Evolutionary conservation across 2,113 vertebrate genomes (phyloP), one percentile per base, ranked within the genome.

Genomic region (Ardeotis arabs): DNA sequence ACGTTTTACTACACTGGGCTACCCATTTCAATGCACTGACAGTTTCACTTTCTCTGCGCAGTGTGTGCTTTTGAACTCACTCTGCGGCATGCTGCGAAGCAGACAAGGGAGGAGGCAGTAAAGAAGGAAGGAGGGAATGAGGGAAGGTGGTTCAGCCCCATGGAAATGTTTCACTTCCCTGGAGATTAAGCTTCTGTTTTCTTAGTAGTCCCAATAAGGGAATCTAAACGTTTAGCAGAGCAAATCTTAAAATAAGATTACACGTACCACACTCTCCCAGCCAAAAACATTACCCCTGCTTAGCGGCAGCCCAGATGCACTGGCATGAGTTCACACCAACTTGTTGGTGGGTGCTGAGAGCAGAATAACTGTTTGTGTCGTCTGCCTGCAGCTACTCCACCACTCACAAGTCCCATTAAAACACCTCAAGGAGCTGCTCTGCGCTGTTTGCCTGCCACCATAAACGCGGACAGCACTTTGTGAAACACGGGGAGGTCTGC

Each of bases 21-120:
- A 78, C 79, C 79, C 75, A 12, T 84, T 90, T 85, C 55, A 35
- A 74, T 41, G 70, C 80, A 85, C 70, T 93, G 79, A 88, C 93
- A 95, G 87, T 93, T 93, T 85, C 75, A 88, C 75, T 93, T 81
- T 89, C 95, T 74, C 92, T 47, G 75, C 31, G 4, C 87, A 89
- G 79, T 60, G 60, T 80, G 89, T 76, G 73, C 44, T 90, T 89
- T 77, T 81, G 75, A 82, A 70, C 83, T 93, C 28, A 1, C 39
- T 64, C 49, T 2, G 19, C 52, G 86, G 87, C 68, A 69, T 28
- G 78, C 68, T 76, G 82, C 1, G 37, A 84, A 76, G 72, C 79
- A 90, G 95, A 59, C 58, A 17, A 49, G 85, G 49, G 77, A 89
- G 62, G 81, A 78, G 82, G 59, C 56, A 80, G 41, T 13, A 35